Conservation (phyloP, 2,888 invertebrate genomes). For the Melieria omissa region DNA sequence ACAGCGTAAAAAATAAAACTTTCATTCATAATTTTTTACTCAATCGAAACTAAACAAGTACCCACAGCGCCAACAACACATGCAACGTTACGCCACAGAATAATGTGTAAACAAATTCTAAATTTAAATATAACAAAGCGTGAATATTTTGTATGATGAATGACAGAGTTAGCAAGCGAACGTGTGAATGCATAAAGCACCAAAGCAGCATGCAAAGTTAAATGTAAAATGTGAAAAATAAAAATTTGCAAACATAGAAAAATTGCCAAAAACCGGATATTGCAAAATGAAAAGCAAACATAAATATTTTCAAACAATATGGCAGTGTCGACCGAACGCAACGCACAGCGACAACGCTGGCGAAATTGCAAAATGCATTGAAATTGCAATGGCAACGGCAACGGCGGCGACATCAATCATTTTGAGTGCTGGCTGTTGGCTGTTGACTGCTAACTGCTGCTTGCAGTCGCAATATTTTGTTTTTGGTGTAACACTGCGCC, state of each 20-base stretch:
- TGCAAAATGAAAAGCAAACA: background rate
- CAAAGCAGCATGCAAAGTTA: background rate
- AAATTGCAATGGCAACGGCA: background rate
- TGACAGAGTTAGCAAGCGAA: too few relatives aligned
- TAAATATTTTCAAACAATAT: background rate
- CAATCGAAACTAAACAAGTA: too few relatives aligned
- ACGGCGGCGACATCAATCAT: background rate
- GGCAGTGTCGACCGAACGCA: background rate
- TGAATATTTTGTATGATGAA: too few relatives aligned
- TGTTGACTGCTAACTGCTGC: too few relatives aligned
- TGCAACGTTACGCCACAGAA: too few relatives aligned
- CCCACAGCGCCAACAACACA: too few relatives aligned
- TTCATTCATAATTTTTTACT: too few relatives aligned
- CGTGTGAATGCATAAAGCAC: background rate
- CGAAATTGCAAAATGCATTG: slow-evolving; percentile 3
- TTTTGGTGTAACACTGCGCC: too few relatives aligned
- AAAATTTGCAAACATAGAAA: background rate
- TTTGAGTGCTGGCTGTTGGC: background rate
- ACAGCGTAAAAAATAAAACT: too few relatives aligned
- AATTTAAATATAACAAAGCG: too few relatives aligned
- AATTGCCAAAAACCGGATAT: background rate
- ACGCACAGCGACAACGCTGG: background rate
- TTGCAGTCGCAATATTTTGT: too few relatives aligned
- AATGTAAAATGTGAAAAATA: background rate
- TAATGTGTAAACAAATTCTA: too few relatives aligned